Evolutionary conservation across 2,888 invertebrate species (phyloP).

Genomic region (Ferrisia virgata): DNA sequence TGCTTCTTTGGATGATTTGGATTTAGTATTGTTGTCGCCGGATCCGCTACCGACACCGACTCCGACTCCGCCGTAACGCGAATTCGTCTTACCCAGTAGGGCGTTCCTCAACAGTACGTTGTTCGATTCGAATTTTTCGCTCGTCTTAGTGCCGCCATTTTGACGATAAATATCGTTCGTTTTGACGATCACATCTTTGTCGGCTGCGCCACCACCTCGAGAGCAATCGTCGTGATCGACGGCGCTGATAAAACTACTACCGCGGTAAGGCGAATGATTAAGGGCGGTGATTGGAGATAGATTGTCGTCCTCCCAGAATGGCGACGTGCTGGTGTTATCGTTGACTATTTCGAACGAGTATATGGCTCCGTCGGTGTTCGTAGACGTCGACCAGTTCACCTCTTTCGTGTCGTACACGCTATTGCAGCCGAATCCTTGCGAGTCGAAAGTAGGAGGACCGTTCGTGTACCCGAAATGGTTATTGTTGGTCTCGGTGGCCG

Average conservation of each 20-base stretch:
- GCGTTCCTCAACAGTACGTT: constrained; percentile 69
- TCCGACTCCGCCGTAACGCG: constrained; percentile 29
- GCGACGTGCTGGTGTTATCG: constrained; percentile 57
- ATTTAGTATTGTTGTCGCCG: background rate
- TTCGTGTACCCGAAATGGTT: constrained; percentile 39
- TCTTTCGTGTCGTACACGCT: constrained; percentile 31
- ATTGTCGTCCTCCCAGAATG: constrained; percentile 51
- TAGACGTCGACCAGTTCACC: constrained; percentile 45
- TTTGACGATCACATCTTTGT: background rate
- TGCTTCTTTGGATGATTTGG: background rate
- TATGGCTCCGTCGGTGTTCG: constrained; percentile 75
- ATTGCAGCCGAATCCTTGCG: constrained; percentile 2
- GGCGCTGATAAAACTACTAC: constrained; percentile 35
- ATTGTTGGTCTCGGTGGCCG: constrained; percentile 1
- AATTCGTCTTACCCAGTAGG: constrained; percentile 68
- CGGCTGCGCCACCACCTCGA: too few species aligned
- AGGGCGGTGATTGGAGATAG: constrained; percentile 48
- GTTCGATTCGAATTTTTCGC: constrained; percentile 43
- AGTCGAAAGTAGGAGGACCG: constrained; percentile 1
- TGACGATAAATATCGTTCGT: background rate
- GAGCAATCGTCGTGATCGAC: constrained; percentile 32
- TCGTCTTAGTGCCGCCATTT: background rate
- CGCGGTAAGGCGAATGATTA: constrained; percentile 43
- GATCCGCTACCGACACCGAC: too few species aligned
- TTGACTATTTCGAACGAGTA: constrained; percentile 84